These are phyloP conservation scores for Melanotaenia duboulayi DNA, from an alignment of 2,113 vertebrate genomes.

Conservation along the genomic window DNA sequence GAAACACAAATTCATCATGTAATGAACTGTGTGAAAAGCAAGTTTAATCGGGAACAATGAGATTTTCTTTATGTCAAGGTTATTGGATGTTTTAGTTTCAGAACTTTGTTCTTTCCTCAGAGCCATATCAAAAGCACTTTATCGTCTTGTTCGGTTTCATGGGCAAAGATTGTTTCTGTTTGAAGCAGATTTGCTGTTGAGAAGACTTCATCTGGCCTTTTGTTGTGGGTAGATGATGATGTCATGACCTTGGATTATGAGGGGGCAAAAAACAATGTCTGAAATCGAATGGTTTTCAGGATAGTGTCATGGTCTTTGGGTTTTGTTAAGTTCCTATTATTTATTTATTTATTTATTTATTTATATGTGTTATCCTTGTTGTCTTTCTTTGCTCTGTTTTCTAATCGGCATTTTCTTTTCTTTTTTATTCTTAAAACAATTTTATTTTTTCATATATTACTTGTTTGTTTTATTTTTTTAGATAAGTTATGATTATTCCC, in stretches of 20 bases:
- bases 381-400: background rate
- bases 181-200: slow-evolving; percentile 1
- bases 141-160: slow-evolving; percentile 17
- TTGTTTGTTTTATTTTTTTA: background rate
- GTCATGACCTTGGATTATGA: slow-evolving; percentile 28
- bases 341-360: background rate
- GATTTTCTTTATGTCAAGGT: slow-evolving; percentile 33
- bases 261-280: background rate
- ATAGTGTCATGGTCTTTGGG: no score
- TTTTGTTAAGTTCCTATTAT: background rate
- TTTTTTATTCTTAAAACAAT: background rate
- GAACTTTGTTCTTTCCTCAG: background rate
- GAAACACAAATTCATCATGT: no score
- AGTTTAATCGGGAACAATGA: background rate
- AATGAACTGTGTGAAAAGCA: background rate
- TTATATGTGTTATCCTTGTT: background rate
- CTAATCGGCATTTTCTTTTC: background rate
- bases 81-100: slow-evolving; percentile 1
- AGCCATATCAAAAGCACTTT: slow-evolving; percentile 36
- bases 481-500: background rate
- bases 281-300: background rate
- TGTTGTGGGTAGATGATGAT: slow-evolving; percentile 44
- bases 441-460: background rate
- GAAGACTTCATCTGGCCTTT: slow-evolving; percentile 23
- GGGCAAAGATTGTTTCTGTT: slow-evolving; percentile 11